Evolutionary conservation across 2,113 vertebrate genomes (phyloP), one percentile per base, ranked within the genome.

Genomic region (Nesogale talazaci): DNA sequence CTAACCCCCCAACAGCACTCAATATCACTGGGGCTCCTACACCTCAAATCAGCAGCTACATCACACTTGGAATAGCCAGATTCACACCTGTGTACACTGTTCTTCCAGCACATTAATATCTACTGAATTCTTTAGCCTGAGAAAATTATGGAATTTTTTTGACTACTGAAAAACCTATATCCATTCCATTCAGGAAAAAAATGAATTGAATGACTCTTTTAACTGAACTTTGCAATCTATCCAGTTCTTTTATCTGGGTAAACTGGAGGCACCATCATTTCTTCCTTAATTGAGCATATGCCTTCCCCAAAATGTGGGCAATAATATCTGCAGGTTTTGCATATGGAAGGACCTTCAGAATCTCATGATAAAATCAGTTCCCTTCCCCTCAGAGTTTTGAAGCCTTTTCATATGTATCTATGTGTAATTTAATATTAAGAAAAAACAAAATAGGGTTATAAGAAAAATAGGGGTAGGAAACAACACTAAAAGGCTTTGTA

Each of bases 191-290:
- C 38, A 88, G 56, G 82, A 67, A 29, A 89, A 77, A 36, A 7
- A 12, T 52, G 29, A 19, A 46, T 19, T 52, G 25, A 15, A 93
- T 80, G 83, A 69, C 74, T 22, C 52, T 57, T 83, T 67, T 56
- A 52, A 52, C 80, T 23, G 86, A 70, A 57, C 36, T 77, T 83
- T 59, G 1, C 40, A 81, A 91, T 65, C 67, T 17, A 57, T 83
- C 70, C 27, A 31, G 65, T 8, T 72, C 40, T 59, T 29, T 70
- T 31, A 56, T 59, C 25, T 46, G 10, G 16, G 76, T 72, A 87
- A 91, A 80, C 63, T 56, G 34, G 46, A 34, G 34, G 2, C 65
- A 4, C 34, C 36, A 81, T 59, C 90, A 91, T 25, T 76, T 91
- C 81, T 86, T 0, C 70, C 61, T 20, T 87, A 83, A 69, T 57